Percentiles rank a stretch among this genome's conserved stretches.
phyloP scores from a whole-genome alignment of 1,140 invertebrate genomes.

The Lanistes nyassanus region DNA sequence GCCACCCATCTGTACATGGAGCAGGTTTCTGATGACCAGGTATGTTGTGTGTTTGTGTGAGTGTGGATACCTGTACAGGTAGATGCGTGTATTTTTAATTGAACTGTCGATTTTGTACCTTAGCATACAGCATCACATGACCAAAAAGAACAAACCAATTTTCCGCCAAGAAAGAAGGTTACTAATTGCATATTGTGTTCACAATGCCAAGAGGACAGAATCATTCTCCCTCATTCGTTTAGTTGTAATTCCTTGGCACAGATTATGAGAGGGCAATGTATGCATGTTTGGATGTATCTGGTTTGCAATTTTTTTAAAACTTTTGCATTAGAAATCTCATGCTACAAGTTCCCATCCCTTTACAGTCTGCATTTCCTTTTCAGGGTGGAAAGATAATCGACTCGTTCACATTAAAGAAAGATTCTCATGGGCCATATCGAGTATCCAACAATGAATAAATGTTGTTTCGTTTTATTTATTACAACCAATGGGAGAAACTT shows the following conservation, averaged over 20 bases:
- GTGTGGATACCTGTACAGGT: too few relatives aligned
- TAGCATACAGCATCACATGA: background rate
- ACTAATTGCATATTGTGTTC: background rate
- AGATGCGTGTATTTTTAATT: background rate
- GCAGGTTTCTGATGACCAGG: slow-evolving; percentile 83
- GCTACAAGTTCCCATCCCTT: background rate
- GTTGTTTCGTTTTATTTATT: background rate
- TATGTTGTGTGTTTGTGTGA: slow-evolving; percentile 30
- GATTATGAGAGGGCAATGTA: too few relatives aligned
- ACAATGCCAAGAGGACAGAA: background rate
- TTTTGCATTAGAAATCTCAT: too few relatives aligned
- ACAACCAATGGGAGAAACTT: background rate
- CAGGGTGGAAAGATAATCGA: slow-evolving; percentile 56
- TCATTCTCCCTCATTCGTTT: too few relatives aligned
- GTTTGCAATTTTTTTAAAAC: too few relatives aligned
- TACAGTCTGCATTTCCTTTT: slow-evolving; percentile 25
- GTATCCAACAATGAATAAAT: background rate
- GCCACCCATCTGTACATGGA: slow-evolving; percentile 88
- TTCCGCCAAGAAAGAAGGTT: background rate
- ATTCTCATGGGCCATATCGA: slow-evolving; percentile 48
- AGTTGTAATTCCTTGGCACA: too few relatives aligned
- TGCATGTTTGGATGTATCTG: too few relatives aligned
- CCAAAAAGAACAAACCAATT: background rate
- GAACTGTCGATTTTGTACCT: background rate
- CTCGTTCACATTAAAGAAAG: slow-evolving; percentile 51